Evolutionary conservation across 2,797 vertebrate species (phyloP).

Genomic region (Chlorospingus flavigularis): DNA sequence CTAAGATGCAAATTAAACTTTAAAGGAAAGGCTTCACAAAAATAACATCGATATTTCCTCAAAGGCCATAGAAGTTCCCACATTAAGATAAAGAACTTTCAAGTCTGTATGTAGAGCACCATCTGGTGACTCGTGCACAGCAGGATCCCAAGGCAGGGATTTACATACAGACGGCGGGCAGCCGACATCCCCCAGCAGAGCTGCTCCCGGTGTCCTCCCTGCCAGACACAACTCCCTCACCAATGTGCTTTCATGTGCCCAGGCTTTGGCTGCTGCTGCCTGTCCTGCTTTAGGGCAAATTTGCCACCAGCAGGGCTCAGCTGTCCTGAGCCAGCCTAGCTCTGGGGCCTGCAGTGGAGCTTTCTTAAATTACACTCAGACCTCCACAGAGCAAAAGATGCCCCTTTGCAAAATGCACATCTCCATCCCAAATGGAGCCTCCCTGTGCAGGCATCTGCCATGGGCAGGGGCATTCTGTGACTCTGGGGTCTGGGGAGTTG

Average conservation of each 20-base stretch:
- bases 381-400: background rate
- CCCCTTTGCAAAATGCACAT: background rate
- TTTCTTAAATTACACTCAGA: background rate
- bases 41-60: background rate
- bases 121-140: slow-evolving; percentile 45
- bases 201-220: background rate
- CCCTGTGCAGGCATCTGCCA: background rate
- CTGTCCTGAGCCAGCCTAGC: background rate
- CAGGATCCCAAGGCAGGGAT: background rate
- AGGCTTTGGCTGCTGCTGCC: background rate
- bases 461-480: background rate
- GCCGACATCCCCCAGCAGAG: background rate
- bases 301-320: background rate
- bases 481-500: background rate
- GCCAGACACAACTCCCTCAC: background rate
- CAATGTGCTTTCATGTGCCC: background rate
- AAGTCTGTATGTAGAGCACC: slow-evolving; percentile 26
- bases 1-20: background rate
- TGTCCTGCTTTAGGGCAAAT: background rate
- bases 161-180: background rate
- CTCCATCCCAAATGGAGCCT: background rate
- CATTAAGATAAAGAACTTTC: background rate
- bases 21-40: background rate
- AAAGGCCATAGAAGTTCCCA: background rate
- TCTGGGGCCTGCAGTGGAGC: background rate